Evolutionary conservation across 2,113 vertebrate genomes (phyloP).

Genomic region (Plestiodon gilberti): DNA sequence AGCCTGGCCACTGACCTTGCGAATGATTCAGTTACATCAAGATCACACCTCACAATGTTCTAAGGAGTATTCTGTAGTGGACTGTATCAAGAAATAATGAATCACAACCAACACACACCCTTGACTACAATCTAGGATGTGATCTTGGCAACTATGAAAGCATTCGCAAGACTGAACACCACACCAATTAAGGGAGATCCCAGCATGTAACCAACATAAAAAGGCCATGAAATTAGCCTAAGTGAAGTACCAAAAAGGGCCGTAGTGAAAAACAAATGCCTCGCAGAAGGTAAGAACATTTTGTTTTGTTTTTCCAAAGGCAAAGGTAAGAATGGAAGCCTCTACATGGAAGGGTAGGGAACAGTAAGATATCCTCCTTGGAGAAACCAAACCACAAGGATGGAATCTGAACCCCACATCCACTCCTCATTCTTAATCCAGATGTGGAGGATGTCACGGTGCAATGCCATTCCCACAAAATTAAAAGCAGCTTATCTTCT

Average conservation of each 20-base stretch:
- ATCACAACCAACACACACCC: neutral
- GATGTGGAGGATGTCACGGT: neutral
- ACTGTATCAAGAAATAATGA: neutral
- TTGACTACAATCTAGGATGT: too few relatives aligned
- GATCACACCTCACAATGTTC: neutral
- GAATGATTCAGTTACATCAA: neutral
- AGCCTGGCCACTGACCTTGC: neutral
- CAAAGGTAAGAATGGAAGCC: too few relatives aligned
- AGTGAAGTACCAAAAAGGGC: neutral
- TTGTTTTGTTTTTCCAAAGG: neutral
- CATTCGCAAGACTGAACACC: neutral
- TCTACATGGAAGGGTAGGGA: too few relatives aligned
- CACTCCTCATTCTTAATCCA: neutral
- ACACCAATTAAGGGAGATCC: neutral
- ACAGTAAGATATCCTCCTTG: too few relatives aligned
- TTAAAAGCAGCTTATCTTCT: neutral
- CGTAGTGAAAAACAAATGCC: neutral
- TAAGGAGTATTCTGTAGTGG: neutral
- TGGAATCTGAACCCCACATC: neutral
- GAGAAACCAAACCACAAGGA: neutral
- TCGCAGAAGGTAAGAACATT: neutral
- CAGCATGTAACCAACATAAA: neutral
- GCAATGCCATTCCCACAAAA: neutral
- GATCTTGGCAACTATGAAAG: neutral
- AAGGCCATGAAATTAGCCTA: neutral